phyloP scores from a whole-genome alignment of 2,113 vertebrate species.

The Bambusicola thoracicus region DNA sequence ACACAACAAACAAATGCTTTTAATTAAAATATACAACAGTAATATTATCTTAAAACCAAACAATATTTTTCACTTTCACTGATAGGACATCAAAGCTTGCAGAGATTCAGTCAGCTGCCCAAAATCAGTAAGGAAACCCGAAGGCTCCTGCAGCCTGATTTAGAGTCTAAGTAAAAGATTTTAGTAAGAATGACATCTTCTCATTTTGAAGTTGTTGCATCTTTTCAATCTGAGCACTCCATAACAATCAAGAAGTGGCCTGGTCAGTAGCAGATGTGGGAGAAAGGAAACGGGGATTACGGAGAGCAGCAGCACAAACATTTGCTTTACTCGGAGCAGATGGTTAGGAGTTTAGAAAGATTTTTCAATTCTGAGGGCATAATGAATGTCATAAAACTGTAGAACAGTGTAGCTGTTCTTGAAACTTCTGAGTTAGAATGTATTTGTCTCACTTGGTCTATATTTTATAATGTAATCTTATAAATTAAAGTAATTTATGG shows the following conservation, averaged over 20 bases:
- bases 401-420: slow-evolving; percentile 10
- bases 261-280: slow-evolving; percentile 42
- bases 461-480: neutral
- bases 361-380: slow-evolving; percentile 35
- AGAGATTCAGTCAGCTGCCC: neutral
- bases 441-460: slow-evolving; percentile 6
- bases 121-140: neutral
- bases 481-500: neutral
- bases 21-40: neutral
- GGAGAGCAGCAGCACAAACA: slow-evolving; percentile 47
- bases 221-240: slow-evolving; percentile 21
- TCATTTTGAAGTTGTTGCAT: neutral
- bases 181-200: neutral
- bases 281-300: slow-evolving; percentile 61
- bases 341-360: slow-evolving; percentile 31
- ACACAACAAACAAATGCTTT: neutral
- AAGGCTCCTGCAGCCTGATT: neutral
- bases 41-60: neutral
- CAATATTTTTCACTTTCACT: neutral
- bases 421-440: neutral
- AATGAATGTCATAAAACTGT: slow-evolving; percentile 29
- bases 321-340: slow-evolving; percentile 58
- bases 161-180: neutral
- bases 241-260: slow-evolving; percentile 11
- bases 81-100: neutral